Evolutionary conservation across 2,888 invertebrate genomes (phyloP).

Genomic region (Smittia aterrima): DNA sequence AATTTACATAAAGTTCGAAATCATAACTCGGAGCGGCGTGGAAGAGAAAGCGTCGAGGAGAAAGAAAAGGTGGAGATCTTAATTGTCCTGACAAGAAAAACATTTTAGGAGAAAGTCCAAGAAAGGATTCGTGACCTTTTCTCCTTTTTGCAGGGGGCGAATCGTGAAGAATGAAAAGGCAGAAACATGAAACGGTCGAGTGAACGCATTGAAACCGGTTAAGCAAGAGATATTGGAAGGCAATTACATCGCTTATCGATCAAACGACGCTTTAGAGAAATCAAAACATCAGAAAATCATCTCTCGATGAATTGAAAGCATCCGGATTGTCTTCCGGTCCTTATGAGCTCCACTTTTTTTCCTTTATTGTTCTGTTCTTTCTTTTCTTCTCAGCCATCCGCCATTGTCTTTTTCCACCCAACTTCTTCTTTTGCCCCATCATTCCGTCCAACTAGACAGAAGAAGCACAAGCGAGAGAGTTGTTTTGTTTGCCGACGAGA

Average conservation of each 20-base stretch:
- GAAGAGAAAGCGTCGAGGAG: background rate
- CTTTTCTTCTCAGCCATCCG: background rate
- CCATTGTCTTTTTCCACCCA: background rate
- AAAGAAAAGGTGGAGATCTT: background rate
- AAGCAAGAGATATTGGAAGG: background rate
- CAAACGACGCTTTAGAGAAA: background rate
- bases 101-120: conserved; percentile 7
- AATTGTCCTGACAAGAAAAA: conserved; percentile 21
- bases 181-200: conserved; percentile 8
- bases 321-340: conserved; percentile 7
- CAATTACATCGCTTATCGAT: conserved; percentile 13
- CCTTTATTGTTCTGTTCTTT: background rate
- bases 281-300: conserved; percentile 4
- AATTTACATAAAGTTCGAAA: conserved; percentile 10
- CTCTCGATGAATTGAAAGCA: conserved; percentile 18
- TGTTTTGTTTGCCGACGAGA: conserved; percentile 16
- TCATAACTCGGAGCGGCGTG: background rate
- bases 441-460: background rate
- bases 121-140: conserved; percentile 14
- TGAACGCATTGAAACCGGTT: background rate
- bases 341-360: background rate
- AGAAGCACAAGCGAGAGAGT: background rate
- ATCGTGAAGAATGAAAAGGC: background rate
- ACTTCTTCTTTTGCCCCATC: background rate
- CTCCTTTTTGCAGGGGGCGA: too few species aligned